These are phyloP conservation scores for Drosophila neocordata DNA, from an alignment of 1,140 invertebrate genomes.

Conservation along the genomic window DNA sequence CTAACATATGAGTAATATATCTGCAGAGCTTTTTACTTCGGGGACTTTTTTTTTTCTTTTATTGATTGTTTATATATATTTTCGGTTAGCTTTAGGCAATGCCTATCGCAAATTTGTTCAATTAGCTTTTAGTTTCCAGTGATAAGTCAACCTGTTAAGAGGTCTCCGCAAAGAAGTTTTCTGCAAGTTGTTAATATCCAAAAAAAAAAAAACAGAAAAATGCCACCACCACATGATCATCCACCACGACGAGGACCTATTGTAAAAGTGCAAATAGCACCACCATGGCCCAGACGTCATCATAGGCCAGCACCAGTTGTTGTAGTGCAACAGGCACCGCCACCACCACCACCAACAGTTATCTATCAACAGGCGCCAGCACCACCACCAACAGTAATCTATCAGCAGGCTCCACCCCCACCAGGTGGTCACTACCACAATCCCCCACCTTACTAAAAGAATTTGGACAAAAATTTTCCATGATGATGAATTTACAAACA, in stretches of 20 bases:
- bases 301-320: conserved; percentile 56
- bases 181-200: not conserved
- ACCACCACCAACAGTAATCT: conserved; percentile 35
- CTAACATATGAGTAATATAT: conserved; percentile 52
- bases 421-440: conserved; percentile 61
- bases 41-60: conserved; percentile 7
- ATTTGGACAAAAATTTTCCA: not conserved
- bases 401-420: conserved; percentile 51
- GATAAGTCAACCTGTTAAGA: conserved; percentile 37
- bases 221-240: conserved; percentile 66
- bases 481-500: not conserved
- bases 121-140: conserved; percentile 28
- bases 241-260: conserved; percentile 66
- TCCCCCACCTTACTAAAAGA: conserved; percentile 44
- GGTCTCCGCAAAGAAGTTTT: not conserved
- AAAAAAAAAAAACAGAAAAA: conserved; percentile 7
- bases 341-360: conserved; percentile 56
- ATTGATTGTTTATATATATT: too few relatives aligned
- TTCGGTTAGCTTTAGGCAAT: conserved; percentile 1
- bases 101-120: not conserved
- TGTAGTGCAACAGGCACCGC: conserved; percentile 58
- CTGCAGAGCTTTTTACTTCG: conserved; percentile 42
- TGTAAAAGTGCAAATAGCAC: conserved; percentile 68
- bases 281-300: conserved; percentile 68
- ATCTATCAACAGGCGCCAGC: conserved; percentile 58